These are phyloP conservation scores for Gastracanthus pulcherrimus DNA, from an alignment of 2,888 invertebrate species.

Conservation along the genomic window DNA sequence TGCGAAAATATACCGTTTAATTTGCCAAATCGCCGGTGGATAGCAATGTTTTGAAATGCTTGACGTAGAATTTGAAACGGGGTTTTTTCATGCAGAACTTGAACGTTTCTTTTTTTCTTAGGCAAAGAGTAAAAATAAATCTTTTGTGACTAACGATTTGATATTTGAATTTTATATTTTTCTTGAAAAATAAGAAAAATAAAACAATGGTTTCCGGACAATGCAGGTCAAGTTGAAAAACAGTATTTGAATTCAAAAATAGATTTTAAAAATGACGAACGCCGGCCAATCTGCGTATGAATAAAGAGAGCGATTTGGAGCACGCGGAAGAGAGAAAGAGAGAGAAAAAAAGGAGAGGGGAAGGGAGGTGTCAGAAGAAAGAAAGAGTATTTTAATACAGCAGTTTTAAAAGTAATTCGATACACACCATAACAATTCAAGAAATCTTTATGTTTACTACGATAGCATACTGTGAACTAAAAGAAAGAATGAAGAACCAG, in stretches of 20 bases:
- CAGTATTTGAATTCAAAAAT: background rate
- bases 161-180: too few relatives aligned
- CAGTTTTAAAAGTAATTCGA: background rate
- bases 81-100: too few relatives aligned
- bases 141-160: too few relatives aligned
- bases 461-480: too few relatives aligned
- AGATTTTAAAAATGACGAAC: constrained; percentile 17
- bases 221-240: background rate
- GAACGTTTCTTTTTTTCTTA: too few relatives aligned
- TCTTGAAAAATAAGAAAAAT: background rate
- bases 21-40: too few relatives aligned
- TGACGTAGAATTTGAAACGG: too few relatives aligned
- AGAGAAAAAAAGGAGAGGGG: background rate
- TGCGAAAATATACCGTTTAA: too few relatives aligned
- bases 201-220: background rate
- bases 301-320: constrained; percentile 29
- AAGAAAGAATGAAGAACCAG: too few relatives aligned
- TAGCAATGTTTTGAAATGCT: too few relatives aligned
- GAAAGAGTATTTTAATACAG: background rate
- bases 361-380: background rate
- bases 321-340: constrained; percentile 21
- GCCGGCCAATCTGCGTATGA: constrained; percentile 13
- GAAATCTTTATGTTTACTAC: too few relatives aligned
- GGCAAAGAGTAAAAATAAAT: too few relatives aligned
- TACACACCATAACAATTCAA: background rate